A percentile compares a stretch with the other conserved stretches of the same genome.
Evolutionary conservation across 2,888 invertebrate species (phyloP).

Genomic region (Aporophyla nigra): DNA sequence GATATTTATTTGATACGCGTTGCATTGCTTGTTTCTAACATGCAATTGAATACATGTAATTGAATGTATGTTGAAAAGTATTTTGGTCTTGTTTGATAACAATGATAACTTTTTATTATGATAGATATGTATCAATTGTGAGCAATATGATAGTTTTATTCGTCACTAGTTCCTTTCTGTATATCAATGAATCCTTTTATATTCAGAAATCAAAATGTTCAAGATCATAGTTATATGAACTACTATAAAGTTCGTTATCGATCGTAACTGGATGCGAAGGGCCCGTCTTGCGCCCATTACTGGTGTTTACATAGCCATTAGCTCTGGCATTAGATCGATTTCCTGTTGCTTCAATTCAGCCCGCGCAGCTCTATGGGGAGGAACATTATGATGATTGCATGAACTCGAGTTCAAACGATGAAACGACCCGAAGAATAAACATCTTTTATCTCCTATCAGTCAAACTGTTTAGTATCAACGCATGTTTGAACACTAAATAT

Average conservation of each 20-base stretch:
- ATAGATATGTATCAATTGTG: conserved; percentile 4
- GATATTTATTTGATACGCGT: conserved; percentile 28
- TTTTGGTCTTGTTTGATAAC: conserved; percentile 31
- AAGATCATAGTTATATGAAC: conserved; percentile 19
- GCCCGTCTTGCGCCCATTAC: conserved; percentile 64
- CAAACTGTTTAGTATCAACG: conserved; percentile 50
- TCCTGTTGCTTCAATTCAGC: conserved; percentile 73
- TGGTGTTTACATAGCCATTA: conserved; percentile 76
- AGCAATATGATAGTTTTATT: background rate
- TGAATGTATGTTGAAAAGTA: conserved; percentile 17
- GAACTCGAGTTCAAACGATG: conserved; percentile 60
- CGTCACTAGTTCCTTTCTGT: background rate
- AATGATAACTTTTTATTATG: conserved; percentile 20
- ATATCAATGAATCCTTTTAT: background rate
- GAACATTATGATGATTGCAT: conserved; percentile 48
- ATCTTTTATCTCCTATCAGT: conserved; percentile 60
- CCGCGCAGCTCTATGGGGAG: conserved; percentile 38
- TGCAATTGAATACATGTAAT: background rate
- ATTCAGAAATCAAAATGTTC: conserved; percentile 8
- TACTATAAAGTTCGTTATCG: conserved; percentile 46
- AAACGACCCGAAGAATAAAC: conserved; percentile 39
- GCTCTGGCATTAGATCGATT: conserved; percentile 76
- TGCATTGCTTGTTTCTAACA: conserved; percentile 17
- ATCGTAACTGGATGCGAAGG: conserved; percentile 56
- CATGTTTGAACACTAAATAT: conserved; percentile 51